Base-by-base conservation (phyloP, 2,888 invertebrate genomes). In the Ectemnius lituratus region DNA sequence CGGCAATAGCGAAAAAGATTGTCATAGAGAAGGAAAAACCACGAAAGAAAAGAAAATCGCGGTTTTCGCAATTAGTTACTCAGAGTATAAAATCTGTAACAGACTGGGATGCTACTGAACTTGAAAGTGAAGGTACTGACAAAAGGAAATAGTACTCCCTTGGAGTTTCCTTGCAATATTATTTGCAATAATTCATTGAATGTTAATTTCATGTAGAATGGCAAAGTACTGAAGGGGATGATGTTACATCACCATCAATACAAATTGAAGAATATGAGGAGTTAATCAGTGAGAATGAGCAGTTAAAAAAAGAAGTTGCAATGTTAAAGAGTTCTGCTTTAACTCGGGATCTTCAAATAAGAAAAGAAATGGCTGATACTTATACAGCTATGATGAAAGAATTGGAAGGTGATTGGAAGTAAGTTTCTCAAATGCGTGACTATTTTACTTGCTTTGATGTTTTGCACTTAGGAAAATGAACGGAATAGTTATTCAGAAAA, bases 1-100 rank as follows among this genome's bases (percentile, higher is more conserved):
- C 97, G 0, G 96, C 97, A 0, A 94, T 98, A 46, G 96, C 96
- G 0, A 94, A 93, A 85, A 93, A 94, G 81, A 94, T 96, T 46
- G 77, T 90, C 4, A 78, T 89, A 20, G 89, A 90, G 16, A 86
- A 83, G 46, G 75, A 62, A 67, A 79, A 49, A 58, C 37, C 11
- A 27, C 70, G 77, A 0, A 84, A 80, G 58, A 81, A 80, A 52
- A 78, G 79, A 0, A 84, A 79, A 13, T 85, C 90, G 1, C 83
- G 89, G 67, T 91, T 91, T 65, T 90, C 90, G 0, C 85, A 86
- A 67, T 79, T 88, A 18, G 87, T 89, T 52, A 79, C 83, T 2
- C 87, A 88, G 28, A 88, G 86, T 58, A 80, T 80, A 4, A 88
- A 86, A 73, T 88, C 82, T 4, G 78, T 75, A 5, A 88, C 86